Evolutionary conservation across 1,140 invertebrate genomes (phyloP).

Genomic region (Notospermus geniculatus): DNA sequence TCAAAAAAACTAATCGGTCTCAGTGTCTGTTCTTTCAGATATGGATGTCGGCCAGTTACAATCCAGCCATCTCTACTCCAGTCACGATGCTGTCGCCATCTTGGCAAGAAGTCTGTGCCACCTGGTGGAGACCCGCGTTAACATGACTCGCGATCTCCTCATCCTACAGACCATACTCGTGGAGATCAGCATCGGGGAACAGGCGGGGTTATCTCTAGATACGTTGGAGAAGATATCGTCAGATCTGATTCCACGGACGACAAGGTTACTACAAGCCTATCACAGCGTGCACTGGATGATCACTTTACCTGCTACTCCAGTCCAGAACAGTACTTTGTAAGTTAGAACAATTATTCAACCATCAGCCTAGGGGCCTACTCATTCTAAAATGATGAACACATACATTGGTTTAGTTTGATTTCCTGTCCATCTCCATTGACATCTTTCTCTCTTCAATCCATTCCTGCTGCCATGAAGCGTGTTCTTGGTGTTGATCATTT

Average conservation of each 20-base stretch:
- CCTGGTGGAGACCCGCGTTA: conserved; percentile 68
- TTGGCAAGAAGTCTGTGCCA: conserved; percentile 70
- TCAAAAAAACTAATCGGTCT: no score
- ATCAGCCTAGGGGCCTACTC: no score
- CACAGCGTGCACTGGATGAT: conserved; percentile 75
- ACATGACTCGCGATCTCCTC: conserved; percentile 70
- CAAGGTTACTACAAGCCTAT: conserved; percentile 74
- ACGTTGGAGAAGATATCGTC: conserved; percentile 31
- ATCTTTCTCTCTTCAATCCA: no score
- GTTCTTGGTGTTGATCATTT: no score
- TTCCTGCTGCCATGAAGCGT: no score
- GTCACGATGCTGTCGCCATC: conserved; percentile 70
- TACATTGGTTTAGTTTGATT: no score
- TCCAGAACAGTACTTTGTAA: conserved; percentile 60
- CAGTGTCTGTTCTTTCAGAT: conserved; percentile 39
- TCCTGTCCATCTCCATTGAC: no score
- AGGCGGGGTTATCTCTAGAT: conserved; percentile 41
- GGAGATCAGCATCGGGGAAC: conserved; percentile 41
- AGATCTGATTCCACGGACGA: conserved; percentile 62
- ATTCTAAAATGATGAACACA: no score
- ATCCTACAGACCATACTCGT: conserved; percentile 65
- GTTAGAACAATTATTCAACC: conserved; percentile 19
- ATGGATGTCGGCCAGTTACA: conserved; percentile 32
- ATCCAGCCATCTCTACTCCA: conserved; percentile 62
- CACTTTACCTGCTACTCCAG: conserved; percentile 60